These are phyloP conservation scores for Tribolium castaneum DNA, from an alignment of 1,140 invertebrate genomes.

Conservation along the genomic window DNA sequence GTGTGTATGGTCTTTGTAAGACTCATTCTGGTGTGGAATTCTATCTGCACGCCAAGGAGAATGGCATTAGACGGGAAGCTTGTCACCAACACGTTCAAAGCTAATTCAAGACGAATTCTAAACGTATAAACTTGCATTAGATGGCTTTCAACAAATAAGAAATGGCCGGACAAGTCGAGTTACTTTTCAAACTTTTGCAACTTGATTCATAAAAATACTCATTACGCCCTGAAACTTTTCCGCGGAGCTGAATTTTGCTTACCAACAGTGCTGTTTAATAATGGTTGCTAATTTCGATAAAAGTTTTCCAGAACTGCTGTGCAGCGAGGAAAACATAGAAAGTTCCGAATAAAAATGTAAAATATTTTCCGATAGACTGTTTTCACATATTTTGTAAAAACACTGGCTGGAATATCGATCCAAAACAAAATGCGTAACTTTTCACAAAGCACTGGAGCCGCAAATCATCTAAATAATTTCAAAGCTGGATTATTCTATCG, in stretches of 20 bases:
- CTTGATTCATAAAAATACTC: conserved; percentile 30
- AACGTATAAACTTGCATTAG: conserved; percentile 16
- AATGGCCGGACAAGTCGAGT: background rate
- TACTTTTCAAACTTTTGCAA: background rate
- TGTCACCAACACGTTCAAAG: conserved; percentile 8
- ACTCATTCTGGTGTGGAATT: conserved; percentile 18
- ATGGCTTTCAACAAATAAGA: background rate
- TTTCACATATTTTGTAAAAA: background rate
- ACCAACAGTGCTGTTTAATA: background rate
- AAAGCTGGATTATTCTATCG: too few relatives aligned
- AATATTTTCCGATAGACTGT: background rate
- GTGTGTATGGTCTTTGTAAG: conserved; percentile 11
- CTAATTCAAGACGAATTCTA: background rate
- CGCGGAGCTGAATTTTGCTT: conserved; percentile 8
- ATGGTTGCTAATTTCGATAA: conserved; percentile 14
- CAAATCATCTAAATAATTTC: too few relatives aligned
- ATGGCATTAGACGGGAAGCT: background rate
- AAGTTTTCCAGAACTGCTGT: background rate
- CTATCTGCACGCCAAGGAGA: background rate
- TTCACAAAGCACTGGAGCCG: too few relatives aligned
- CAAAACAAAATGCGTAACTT: background rate
- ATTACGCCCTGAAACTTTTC: conserved; percentile 13
- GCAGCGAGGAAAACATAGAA: background rate
- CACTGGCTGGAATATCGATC: background rate
- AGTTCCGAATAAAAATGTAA: background rate